Percentiles rank a stretch among this genome's conserved stretches.
These are phyloP conservation scores for Tarsius wallacei DNA, from an alignment of 2,797 vertebrate species.

Conservation along the genomic window DNA sequence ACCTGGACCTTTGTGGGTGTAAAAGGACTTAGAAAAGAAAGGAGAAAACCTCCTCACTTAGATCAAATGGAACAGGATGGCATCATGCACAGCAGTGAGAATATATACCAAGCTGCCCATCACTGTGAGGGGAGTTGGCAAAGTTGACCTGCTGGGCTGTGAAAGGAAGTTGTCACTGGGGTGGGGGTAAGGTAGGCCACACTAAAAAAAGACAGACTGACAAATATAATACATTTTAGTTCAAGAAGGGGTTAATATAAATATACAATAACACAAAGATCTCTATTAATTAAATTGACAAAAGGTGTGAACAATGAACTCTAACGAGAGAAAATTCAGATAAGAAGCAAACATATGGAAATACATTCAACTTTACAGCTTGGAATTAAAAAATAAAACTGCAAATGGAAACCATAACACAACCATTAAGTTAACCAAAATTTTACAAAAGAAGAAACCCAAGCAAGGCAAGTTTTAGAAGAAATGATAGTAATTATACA, in stretches of 20 bases:
- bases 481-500: background rate
- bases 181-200: background rate
- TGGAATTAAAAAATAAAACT: slow-evolving; percentile 19
- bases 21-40: background rate
- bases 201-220: background rate
- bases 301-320: background rate
- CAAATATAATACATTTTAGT: background rate
- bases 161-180: background rate
- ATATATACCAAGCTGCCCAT: background rate
- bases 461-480: slow-evolving; percentile 3
- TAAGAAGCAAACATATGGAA: slow-evolving; percentile 30
- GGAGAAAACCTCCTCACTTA: background rate
- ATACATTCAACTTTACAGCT: background rate
- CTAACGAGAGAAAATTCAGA: background rate
- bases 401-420: background rate
- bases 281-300: slow-evolving; percentile 8
- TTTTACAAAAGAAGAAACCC: background rate
- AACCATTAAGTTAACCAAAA: slow-evolving; percentile 5
- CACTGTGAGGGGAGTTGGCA: background rate
- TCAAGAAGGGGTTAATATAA: background rate
- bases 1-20: background rate
- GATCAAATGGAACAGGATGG: slow-evolving; percentile 1
- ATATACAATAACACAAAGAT: background rate
- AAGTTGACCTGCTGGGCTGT: background rate
- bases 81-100: background rate